Evolutionary conservation across 2,888 invertebrate species (phyloP).

Genomic region (Masnerella sp.): DNA sequence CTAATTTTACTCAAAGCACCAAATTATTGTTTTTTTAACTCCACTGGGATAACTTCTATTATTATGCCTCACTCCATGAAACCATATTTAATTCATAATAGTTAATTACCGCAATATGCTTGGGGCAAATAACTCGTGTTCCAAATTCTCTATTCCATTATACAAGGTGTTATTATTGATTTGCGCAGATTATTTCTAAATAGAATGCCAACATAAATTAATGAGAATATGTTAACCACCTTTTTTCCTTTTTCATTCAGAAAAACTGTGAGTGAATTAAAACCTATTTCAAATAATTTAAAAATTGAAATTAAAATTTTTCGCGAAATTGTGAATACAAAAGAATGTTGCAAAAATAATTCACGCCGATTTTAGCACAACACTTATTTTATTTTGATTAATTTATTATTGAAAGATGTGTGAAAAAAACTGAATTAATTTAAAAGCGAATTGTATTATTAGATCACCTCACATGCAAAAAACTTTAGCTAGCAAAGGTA

Average conservation of each 20-base stretch:
- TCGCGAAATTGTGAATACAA: too few relatives aligned
- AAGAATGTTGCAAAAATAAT: background rate
- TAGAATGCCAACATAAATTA: slow-evolving; percentile 28
- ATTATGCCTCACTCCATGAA: slow-evolving; percentile 15
- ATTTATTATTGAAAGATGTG: too few relatives aligned
- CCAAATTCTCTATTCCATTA: slow-evolving; percentile 44
- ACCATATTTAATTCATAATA: slow-evolving; percentile 36
- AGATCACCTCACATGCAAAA: too few relatives aligned
- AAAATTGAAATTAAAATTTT: background rate
- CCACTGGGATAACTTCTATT: slow-evolving; percentile 1
- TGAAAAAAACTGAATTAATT: too few relatives aligned
- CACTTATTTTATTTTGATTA: too few relatives aligned
- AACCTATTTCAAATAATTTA: too few relatives aligned
- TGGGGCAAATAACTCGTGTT: slow-evolving; percentile 48
- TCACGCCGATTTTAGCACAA: too few relatives aligned
- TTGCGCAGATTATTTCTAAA: slow-evolving; percentile 44
- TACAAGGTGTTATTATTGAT: slow-evolving; percentile 52
- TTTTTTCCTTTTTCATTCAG: background rate
- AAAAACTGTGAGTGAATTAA: too few relatives aligned
- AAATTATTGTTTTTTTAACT: background rate
- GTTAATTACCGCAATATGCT: slow-evolving; percentile 43
- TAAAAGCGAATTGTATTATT: too few relatives aligned
- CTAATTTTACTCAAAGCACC: too few relatives aligned
- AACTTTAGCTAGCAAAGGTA: too few relatives aligned
- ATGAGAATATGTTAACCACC: background rate